A percentile compares a stretch with the other conserved stretches of the same genome.
Evolutionary conservation across 2,113 vertebrate genomes (phyloP).

Genomic region (Peromyscus californicus): DNA sequence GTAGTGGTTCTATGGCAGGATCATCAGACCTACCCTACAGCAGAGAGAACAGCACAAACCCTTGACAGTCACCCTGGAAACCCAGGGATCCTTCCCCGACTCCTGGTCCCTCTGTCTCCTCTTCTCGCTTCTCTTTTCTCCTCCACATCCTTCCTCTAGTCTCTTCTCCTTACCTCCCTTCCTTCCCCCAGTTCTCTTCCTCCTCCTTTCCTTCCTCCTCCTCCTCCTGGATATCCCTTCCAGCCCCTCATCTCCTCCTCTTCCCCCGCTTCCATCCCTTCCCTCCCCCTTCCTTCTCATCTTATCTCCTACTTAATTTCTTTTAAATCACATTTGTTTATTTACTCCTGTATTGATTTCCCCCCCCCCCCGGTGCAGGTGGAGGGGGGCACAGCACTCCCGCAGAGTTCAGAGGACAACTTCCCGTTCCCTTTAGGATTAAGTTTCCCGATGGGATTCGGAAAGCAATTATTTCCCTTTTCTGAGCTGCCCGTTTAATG

Average conservation of each 20-base stretch:
- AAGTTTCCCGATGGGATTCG: slow-evolving; percentile 27
- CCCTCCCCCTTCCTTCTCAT: background rate
- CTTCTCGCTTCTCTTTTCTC: background rate
- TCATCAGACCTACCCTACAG: background rate
- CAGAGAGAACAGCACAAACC: background rate
- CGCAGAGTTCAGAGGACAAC: background rate
- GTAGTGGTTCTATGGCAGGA: background rate
- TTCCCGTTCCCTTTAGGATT: background rate
- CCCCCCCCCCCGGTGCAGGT: background rate
- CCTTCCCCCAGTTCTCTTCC: background rate
- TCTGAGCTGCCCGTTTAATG: slow-evolving; percentile 40
- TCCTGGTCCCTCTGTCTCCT: background rate
- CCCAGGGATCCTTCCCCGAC: background rate
- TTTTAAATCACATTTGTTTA: background rate
- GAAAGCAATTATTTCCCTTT: slow-evolving; percentile 13
- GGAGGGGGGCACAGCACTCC: background rate
- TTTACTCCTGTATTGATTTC: background rate
- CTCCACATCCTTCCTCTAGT: background rate
- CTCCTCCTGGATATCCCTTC: background rate
- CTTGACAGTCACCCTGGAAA: background rate
- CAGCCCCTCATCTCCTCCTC: background rate
- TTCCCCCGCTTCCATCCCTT: background rate
- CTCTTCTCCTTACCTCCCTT: background rate
- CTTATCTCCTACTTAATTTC: background rate
- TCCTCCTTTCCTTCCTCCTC: background rate